Conservation (phyloP, 2,113 vertebrate genomes). For the Bostrychus sinensis region DNA sequence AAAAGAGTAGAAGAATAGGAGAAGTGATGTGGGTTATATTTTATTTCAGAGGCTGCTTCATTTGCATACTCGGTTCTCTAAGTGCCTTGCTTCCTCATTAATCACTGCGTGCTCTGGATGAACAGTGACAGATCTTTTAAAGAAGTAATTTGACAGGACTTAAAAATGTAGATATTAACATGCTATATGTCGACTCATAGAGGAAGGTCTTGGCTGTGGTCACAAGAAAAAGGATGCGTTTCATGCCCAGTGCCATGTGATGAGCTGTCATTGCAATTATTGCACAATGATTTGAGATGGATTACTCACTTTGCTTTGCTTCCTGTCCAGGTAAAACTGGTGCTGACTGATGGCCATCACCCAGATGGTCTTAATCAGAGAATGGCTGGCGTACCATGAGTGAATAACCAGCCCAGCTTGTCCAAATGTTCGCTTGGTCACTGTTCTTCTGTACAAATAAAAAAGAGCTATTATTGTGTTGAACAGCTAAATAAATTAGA, state of each 20-base stretch:
- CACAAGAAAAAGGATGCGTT: conserved; percentile 2
- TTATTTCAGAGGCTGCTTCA: conserved; percentile 51
- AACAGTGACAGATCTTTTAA: conserved; percentile 48
- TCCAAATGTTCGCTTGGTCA: conserved; percentile 91
- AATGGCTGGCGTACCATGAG: conserved; percentile 97
- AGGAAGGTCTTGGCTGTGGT: background rate
- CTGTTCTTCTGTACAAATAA: conserved; percentile 82
- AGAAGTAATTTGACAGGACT: background rate
- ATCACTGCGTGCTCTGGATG: conserved; percentile 48
- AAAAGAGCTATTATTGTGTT: conserved; percentile 15
- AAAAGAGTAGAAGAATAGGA: background rate
- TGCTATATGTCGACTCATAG: too few species aligned
- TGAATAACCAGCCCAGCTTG: conserved; percentile 93
- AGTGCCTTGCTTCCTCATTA: conserved; percentile 47
- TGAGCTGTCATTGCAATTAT: conserved; percentile 18
- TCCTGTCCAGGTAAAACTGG: conserved; percentile 98
- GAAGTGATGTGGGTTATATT: conserved; percentile 13
- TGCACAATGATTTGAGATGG: conserved; percentile 33
- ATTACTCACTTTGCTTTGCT: conserved; percentile 96
- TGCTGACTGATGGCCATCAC: conserved; percentile 99
- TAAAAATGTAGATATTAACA: too few species aligned
- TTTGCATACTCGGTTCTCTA: conserved; percentile 37
- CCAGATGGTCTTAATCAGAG: conserved; percentile 99
- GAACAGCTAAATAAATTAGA: background rate
- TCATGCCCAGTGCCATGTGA: conserved; percentile 39